Evolutionary conservation across 2,797 vertebrate genomes (phyloP).

Genomic region (Phrynocephalus vlangalii): DNA sequence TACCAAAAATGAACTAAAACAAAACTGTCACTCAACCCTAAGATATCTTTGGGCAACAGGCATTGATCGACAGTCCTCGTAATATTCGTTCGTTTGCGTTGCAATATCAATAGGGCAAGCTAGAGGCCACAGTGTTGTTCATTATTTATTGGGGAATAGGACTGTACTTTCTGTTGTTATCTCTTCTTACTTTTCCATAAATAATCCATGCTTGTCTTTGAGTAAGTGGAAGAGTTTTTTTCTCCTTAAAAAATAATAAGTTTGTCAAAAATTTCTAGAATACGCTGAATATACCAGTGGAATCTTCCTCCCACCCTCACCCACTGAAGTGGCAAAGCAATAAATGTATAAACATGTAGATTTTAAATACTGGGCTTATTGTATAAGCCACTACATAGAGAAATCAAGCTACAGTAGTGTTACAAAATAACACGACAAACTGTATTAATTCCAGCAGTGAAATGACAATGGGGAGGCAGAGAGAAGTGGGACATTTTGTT

Average conservation of each 20-base stretch:
- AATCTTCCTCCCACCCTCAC: slow-evolving; percentile 48
- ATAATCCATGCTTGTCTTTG: background rate
- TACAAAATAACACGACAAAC: background rate
- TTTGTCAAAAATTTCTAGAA: slow-evolving; percentile 44
- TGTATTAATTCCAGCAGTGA: background rate
- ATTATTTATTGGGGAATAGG: background rate
- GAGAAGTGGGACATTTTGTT: background rate
- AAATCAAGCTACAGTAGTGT: background rate
- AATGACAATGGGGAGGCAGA: background rate
- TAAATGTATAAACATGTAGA: background rate
- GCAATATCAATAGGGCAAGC: too few relatives aligned
- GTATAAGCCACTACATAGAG: background rate
- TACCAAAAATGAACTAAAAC: background rate
- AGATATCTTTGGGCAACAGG: background rate
- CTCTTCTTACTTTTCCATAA: background rate
- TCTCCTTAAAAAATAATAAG: slow-evolving; percentile 11
- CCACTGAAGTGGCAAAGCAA: slow-evolving; percentile 25
- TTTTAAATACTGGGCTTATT: background rate
- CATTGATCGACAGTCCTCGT: background rate
- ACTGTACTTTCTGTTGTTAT: background rate
- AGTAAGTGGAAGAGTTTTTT: background rate
- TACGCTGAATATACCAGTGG: slow-evolving; percentile 56
- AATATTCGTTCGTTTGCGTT: background rate
- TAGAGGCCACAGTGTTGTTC: background rate
- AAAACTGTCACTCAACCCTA: background rate